These are phyloP conservation scores for Dromas ardeola DNA, from an alignment of 2,113 vertebrate species.

Conservation along the genomic window DNA sequence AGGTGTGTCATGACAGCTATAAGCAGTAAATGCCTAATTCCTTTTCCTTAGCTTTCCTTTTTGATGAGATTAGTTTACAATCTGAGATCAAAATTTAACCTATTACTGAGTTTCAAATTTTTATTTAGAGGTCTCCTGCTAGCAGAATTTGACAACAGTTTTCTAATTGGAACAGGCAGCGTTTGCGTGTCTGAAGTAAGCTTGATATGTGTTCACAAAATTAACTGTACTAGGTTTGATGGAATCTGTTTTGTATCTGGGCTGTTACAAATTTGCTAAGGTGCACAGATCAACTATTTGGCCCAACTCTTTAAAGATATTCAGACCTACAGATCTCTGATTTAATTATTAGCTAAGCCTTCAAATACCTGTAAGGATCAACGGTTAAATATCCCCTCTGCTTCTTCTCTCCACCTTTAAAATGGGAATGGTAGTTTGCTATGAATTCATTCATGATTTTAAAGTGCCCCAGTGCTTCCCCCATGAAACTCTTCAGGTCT, in stretches of 20 bases:
- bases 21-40: neutral
- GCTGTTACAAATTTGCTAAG: neutral
- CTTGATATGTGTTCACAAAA: neutral
- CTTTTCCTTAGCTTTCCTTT: neutral
- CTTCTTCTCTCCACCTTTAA: neutral
- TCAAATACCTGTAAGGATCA: neutral
- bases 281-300: neutral
- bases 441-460: neutral
- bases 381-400: neutral
- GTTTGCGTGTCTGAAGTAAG: neutral
- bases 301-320: neutral
- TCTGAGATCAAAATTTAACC: neutral
- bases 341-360: neutral
- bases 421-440: neutral
- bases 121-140: neutral
- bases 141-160: neutral
- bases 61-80: neutral
- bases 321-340: neutral
- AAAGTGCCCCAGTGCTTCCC: neutral
- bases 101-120: neutral
- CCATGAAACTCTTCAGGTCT: neutral
- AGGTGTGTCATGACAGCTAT: neutral
- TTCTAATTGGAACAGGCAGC: neutral
- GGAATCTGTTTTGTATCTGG: neutral
- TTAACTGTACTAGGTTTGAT: neutral